These are phyloP conservation scores for Eupeodes luniger DNA, from an alignment of 2,888 invertebrate species.

Conservation along the genomic window DNA sequence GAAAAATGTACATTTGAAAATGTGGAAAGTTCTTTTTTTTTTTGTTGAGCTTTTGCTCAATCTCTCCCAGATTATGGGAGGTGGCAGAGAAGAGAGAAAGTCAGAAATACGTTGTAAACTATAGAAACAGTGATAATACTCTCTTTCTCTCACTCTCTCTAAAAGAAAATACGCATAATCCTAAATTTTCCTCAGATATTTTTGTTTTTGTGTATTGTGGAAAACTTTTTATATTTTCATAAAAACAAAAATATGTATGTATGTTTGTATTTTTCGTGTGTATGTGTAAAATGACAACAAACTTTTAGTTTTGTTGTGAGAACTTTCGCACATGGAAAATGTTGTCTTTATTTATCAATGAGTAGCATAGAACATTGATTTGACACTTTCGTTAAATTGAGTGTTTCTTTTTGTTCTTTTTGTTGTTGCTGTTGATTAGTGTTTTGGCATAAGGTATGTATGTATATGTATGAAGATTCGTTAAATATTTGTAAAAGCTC, in stretches of 20 bases:
- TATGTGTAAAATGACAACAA: slow-evolving; percentile 53
- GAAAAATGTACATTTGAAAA: slow-evolving; percentile 29
- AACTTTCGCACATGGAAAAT: slow-evolving; percentile 69
- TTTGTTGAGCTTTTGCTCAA: slow-evolving; percentile 46
- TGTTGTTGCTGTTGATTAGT: neutral
- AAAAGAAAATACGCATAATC: slow-evolving; percentile 50
- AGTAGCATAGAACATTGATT: slow-evolving; percentile 47
- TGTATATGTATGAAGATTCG: neutral
- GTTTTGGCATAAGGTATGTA: neutral
- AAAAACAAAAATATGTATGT: slow-evolving; percentile 3
- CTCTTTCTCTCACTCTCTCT: neutral
- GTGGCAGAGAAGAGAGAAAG: slow-evolving; percentile 1
- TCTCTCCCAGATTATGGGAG: slow-evolving; percentile 60
- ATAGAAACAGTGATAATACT: slow-evolving; percentile 6
- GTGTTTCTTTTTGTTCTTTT: slow-evolving; percentile 6
- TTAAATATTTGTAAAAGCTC: neutral
- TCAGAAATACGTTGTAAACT: slow-evolving; percentile 32
- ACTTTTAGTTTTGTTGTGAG: slow-evolving; percentile 58
- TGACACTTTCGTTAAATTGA: slow-evolving; percentile 69
- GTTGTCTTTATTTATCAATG: slow-evolving; percentile 73
- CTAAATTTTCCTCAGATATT: neutral
- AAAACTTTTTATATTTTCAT: slow-evolving; percentile 9
- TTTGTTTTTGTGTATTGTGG: slow-evolving; percentile 5
- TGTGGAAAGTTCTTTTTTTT: neutral
- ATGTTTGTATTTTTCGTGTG: neutral